Evolutionary conservation across 1,140 invertebrate species (phyloP), one percentile per base, ranked within the genome.

Genomic region (Gerris buenoi): DNA sequence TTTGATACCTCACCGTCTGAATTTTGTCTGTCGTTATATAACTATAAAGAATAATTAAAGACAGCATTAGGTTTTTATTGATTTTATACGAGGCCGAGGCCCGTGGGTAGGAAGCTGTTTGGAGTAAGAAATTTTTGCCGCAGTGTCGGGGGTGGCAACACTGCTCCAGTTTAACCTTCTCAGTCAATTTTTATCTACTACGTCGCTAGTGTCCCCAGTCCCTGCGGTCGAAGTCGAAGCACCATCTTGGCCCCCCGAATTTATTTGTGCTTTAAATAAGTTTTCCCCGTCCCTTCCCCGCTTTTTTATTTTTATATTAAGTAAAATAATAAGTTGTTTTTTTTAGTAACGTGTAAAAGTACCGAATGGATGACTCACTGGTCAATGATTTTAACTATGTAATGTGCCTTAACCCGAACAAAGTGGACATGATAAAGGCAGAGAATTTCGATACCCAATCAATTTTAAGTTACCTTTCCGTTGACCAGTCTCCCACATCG

Each of bases 321-420:
- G 15, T 60, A 60, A 5, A 60, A 60, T 60, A 60, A 60, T 25
- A 60, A 60, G 58, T 22, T 60, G 5, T 60, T 56, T 56, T 56
- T 60, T 60, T 22, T 5, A 15, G 15, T 22, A 22, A 15, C 15
- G 58, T 25, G 15, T 60, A 15, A 60, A 22, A 60, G 10, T 60
- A 15, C 15, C 23, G 23, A 60, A 60, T 60, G 58, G 58, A 60
- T 15, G 58, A 60, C 58, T 60, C 58, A 60, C 58, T 60, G 15
- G 58, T 60, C 15, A 60, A 60, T 22, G 58, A 60, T 60, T 60
- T 60, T 60, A 60, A 60, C 58, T 60, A 60, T 60, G 58, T 60
- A 60, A 60, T 60, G 58, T 60, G 58, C 58, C 58, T 60, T 60
- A 60, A 60, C 58, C 15, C 58, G 58, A 60, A 60, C 23, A 60